Base-by-base conservation (phyloP, 1,140 invertebrate genomes). In the Protaetia brevitarsis region DNA sequence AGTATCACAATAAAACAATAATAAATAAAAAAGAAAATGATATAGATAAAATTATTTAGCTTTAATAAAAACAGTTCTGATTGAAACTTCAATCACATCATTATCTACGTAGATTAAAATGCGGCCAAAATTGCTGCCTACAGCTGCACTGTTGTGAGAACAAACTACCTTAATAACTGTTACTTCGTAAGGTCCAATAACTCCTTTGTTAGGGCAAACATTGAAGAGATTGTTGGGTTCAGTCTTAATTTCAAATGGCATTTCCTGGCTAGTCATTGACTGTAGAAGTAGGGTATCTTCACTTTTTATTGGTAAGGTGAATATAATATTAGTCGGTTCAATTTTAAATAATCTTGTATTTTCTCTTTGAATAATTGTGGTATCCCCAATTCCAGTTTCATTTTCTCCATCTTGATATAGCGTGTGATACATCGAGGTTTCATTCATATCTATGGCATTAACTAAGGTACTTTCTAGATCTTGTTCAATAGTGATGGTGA, bases 341-440 rank as follows among this genome's bases (percentile, higher is more conserved):
- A 65, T 57, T 21, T 11, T 23, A 51, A 57, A 65, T 16, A 62
- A 16, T 64, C 23, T 64, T 19, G 11, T 3, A 41, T 37, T 37
- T 2, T 45, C 61, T 13, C 23, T 26, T 11, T 37, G 21, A 8
- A 34, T 34, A 11, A 16, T 6, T 11, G 60, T 62, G n/a, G 16
- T 34, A 19, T 62, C 10, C n/a, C 26, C n/a, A 59, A 11, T 19
- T 21, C 23, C 27, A 1, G 16, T 23, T 2, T 3, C 5, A 21
- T 41, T 29, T 1, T 23, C 7, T 4, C 29, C 16, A 29, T 57
- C 45, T 41, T 60, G 45, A 41, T 31, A 23, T 16, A 65, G 45
- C 27, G 45, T 65, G 1, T 65, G 56, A 60, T 36, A 65, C 64
- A 65, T 65, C 3, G 64, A 30, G 10, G 56, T 36, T 27, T 65